Base-by-base conservation (phyloP, 2,888 invertebrate species). In the Frankliniella fusca region DNA sequence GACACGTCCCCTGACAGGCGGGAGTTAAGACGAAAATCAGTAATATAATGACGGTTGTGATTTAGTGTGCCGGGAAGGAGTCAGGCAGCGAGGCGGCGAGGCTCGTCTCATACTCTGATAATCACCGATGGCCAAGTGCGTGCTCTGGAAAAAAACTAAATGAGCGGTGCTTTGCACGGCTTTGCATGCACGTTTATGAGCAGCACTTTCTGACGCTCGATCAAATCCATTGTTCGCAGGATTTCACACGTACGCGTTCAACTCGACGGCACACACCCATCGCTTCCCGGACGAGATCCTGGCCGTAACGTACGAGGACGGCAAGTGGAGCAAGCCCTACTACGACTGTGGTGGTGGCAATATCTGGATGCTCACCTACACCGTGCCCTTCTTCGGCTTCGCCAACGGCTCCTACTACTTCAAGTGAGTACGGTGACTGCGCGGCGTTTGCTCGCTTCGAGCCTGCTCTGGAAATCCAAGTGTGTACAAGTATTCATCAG, bases 361-460 rank as follows among this genome's bases (percentile, higher is more conserved):
- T 89, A 98, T 98, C 85, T 98, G 97, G 97, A 98, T 98, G 97
- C 92, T 98, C 85, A 98, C 97, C 0, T 98, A 97, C 87, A 97
- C 97, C 0, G 97, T 97, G 11, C 97, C 97, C 0, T 98, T 98
- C 90, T 98, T 97, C 87, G 97, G 97, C n/a, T 97, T 92, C 87
- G 92, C 89, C 86, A 96, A 97, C 87, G 93, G 93, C 84, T 93
- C 93, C n/a, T 97, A 97, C 88, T 95, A 94, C 88, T 98, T 97
- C 91, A 97, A 97, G 97, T 98, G 91, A 94, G 96, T 93, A 76
- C 61, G 54, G 18, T 9, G 54, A 9, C 54, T 1, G 54, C 54
- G 54, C 15, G 54, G 38, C 38, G 38, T 38, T 2, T 5, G 38
- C 38, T 38, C 38, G 38, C 38, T 38, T 3, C 38, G 38, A 38